Evolutionary conservation across 1,140 invertebrate genomes (phyloP).

Genomic region (Pentalonia nigronervosa): DNA sequence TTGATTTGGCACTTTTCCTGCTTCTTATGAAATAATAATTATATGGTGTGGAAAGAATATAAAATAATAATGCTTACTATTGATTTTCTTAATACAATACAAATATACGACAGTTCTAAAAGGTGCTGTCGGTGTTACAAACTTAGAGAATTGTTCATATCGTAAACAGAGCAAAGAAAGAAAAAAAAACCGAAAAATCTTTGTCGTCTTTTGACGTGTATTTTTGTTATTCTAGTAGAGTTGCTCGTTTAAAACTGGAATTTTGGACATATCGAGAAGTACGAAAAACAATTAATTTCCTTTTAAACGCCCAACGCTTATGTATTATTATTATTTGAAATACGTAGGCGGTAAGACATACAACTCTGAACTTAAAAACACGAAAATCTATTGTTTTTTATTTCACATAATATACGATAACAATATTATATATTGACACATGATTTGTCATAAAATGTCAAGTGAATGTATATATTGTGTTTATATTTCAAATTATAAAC

Average conservation of each 20-base stretch:
- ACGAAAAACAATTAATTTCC: background rate
- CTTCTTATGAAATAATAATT: no score
- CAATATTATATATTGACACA: background rate
- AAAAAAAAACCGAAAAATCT: background rate
- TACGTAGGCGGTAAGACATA: background rate
- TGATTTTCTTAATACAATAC: no score
- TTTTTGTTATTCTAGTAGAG: background rate
- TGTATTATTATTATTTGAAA: background rate
- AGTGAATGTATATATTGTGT: background rate
- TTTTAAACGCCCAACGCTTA: background rate
- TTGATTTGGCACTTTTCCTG: no score
- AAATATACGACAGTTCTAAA: no score
- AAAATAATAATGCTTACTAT: no score
- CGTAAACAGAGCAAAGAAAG: background rate
- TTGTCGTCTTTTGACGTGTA: background rate
- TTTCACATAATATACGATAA: background rate
- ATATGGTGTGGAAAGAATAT: no score
- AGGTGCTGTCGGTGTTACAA: background rate
- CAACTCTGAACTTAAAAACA: background rate
- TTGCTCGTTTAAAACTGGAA: background rate
- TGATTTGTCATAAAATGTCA: background rate
- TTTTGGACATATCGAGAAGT: background rate
- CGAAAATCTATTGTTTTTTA: background rate
- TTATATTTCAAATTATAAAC: no score
- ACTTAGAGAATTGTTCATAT: background rate